Evolutionary conservation across 1,140 invertebrate species (phyloP), one percentile per base, ranked within the genome.

Genomic region (Drosophila mayri): DNA sequence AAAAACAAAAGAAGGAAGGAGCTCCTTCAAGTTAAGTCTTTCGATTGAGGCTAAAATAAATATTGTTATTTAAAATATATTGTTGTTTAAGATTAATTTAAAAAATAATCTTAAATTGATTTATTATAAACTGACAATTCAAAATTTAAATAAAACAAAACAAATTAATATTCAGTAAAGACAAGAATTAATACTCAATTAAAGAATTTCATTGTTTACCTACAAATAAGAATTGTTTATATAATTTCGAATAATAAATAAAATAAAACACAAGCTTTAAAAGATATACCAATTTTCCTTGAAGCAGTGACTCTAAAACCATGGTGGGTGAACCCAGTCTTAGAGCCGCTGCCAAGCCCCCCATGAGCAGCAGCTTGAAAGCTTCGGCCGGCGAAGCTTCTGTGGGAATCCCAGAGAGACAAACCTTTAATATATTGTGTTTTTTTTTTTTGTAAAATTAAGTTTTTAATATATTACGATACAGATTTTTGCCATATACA

Each of bases 391-490:
- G 28, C 20, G 20, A 47, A 58, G 68, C 68, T 72, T 70, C 35
- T 20, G 7, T 11, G 7, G 40, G 16, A 20, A 28, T 14, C 30
- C 22, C 18, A 32, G 10, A 54, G 32, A 38, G 14, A 16, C 20
- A 67, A 5, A 11, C 25, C 14, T 9, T 14, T 1, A 1, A 10
- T n/a, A n/a, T n/a, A 10, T 4, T 12, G 7, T 4, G 28, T 54
- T 43, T 49, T 52, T 43, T 52, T 43, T 70, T 82, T 70, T 82
- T 88, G 84, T 88, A 88, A 88, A 88, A 88, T 88, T 83, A 90
- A 81, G 78, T 90, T 88, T 54, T 81, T 83, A 81, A 90, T 90
- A 90, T 90, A 85, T 81, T 88, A 88, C 85, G 85, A 90, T 90
- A 90, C 88, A 90, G 71, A 71, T 76, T 90, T 85, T 90, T 85